Evolutionary conservation across 30 jellyfish, hydroid and myxozoan species (phyloP), one percentile per base, ranked within the genome.

Genomic region (Rhopilema esculentum): DNA sequence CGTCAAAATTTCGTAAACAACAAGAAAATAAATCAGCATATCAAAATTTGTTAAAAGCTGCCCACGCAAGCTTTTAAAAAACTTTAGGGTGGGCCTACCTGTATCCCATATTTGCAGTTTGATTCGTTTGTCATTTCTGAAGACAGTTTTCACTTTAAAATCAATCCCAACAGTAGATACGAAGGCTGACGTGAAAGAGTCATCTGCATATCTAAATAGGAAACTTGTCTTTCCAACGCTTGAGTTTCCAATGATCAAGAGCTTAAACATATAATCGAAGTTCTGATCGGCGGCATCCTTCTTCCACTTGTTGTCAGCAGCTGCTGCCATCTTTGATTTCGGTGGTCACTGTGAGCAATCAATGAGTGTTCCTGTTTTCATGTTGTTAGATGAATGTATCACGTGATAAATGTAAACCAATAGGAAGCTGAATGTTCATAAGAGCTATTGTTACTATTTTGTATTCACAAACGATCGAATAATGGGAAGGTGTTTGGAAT

Each of bases 211-310:
- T 52, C 99, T 49, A 77, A 94, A 94, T 57, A 94, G 91, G 66
- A 94, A 94, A 74, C 99, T 94, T n/a, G 99, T 94, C 80, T 94
- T 94, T 0, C 99, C 99, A 26, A 94, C 99, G 51, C 97, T 83
- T 18, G 99, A 94, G 66, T 94, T 94, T 0, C 99, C 99, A 71
- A 94, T 94, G 31, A 94, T 94, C 53, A 94, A 74, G 21, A 94
- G 85, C 72, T 94, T 94, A 79, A 94, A 94, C 99, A 94, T 94
- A 80, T 94, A 94, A 77, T 94, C 99, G 81, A 94, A 94, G 82
- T 94, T 94, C 76, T 94, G 99, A 82, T 94, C 99, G 89, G 99
- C 99, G 63, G 99, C 97, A 89, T 94, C 99, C 90, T 89, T 94
- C 76, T 94, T 84, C 91, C 99, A 88, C 64, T 94, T 95, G 66